These are phyloP conservation scores for Leptura quadrifasciata DNA, from an alignment of 2,888 invertebrate genomes.

Conservation along the genomic window DNA sequence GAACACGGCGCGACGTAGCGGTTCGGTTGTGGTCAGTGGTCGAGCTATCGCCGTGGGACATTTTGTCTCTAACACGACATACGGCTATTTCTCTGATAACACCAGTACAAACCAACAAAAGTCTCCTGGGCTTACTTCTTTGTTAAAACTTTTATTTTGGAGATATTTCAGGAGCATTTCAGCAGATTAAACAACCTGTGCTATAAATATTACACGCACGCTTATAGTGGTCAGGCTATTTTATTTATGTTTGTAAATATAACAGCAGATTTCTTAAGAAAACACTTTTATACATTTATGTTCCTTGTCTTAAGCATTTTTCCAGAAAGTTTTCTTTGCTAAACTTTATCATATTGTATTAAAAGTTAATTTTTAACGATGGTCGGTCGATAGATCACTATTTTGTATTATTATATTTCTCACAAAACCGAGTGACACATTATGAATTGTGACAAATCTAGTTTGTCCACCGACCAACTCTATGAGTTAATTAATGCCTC, in stretches of 20 bases:
- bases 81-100: not conserved
- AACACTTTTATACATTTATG: not conserved
- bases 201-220: not conserved
- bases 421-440: no score
- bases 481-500: no score
- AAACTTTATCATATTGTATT: no score
- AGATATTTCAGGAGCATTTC: slow-evolving; percentile 3
- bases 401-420: no score
- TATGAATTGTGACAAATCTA: no score
- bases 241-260: not conserved
- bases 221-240: not conserved
- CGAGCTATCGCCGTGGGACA: slow-evolving; percentile 39
- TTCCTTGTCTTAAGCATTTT: no score
- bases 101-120: not conserved
- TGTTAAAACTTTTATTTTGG: slow-evolving; percentile 24
- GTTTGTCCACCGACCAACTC: no score
- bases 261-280: not conserved
- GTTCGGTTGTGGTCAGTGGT: slow-evolving; percentile 39
- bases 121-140: slow-evolving; percentile 8
- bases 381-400: no score
- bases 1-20: slow-evolving; percentile 21
- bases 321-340: no score
- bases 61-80: slow-evolving; percentile 29
- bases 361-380: no score
- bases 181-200: slow-evolving; percentile 23